Base-by-base conservation (phyloP, 2,888 invertebrate species). In the Caenorhabditis auriculariae region DNA sequence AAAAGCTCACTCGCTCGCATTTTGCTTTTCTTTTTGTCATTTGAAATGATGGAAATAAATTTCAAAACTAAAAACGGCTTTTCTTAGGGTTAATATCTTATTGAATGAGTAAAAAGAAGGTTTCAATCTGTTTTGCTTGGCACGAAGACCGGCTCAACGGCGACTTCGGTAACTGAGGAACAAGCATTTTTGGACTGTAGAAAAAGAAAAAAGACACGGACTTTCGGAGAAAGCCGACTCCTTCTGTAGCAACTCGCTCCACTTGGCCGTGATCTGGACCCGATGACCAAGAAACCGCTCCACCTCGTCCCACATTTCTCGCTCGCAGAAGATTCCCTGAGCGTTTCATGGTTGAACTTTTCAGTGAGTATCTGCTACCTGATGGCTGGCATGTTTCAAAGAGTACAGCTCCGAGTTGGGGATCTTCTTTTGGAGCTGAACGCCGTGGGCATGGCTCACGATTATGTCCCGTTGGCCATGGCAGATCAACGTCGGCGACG, bases 381-480 rank as follows among this genome's bases (percentile, higher is more conserved):
- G 67, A 57, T 68, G 68, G 26, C 48, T 65, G 5, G 64, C 62
- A 19, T 64, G 26, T 17, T 68, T 54, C 23, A 68, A 39, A 32
- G 65, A 28, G 39, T 61, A 53, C 28, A 68, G 21, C 21, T 65
- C 57, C 7, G 60, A 54, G 9, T 58, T 53, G 17, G 54, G 53
- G 26, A 69, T 69, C 4, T 49, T 52, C 7, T 44, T 46, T 17
- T 58, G 48, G 39, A 69, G 24, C 6, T 37, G 21, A 2, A 58
- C 43, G 3, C 66, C 65, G 38, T 69, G 69, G 5, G 52, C 53
- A 35, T 57, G 59, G 9, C 58, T 54, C 7, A 68, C 66, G 17
- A 71, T 62, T 17, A 42, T 35, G 29, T 71, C 71, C 50, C 56
- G 55, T 12, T 52, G 54, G 19, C 72, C 72, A 24, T 72, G 72